Evolutionary conservation across 1,140 invertebrate species (phyloP), one percentile per base, ranked within the genome.

Genomic region (Centruroides sculpturatus): DNA sequence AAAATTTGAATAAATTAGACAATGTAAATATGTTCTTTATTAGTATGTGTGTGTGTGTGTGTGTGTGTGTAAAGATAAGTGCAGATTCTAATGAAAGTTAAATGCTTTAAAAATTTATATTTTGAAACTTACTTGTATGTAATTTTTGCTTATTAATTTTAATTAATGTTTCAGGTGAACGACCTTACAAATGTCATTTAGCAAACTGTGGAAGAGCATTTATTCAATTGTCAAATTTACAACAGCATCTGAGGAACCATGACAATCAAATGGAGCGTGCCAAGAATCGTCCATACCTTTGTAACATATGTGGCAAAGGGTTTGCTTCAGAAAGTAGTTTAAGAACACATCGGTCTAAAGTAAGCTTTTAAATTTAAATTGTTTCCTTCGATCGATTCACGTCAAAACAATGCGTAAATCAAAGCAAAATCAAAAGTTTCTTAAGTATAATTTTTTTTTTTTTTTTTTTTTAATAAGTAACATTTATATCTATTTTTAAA

Each of bases 301-400:
- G 55, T 47, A 89, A 86, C 73, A 92, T 95, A 69, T 97, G 93
- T 76, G 90, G 92, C 60, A 92, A 96, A 72, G 89, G 92, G 49
- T 96, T 96, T 73, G 92, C 92, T 53, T 95, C 92, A 57, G 92
- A 96, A 71, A 93, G 88, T 69, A 92, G 89, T 72, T 80, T 97
- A 60, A 81, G 91, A 72, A 92, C 91, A 53, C 93, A 96, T 74
- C 92, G 91, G 66, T 86, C 89, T 69, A 96, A 96, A 89, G 55
- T 56, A 56, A 41, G 41, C 41, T 41, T 41, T 41, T 41, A 8
- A 41, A 41, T 41, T 41, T 5, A 41, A 6, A 6, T 3, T 41
- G 8, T 6, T 41, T 41, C 8, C 41, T 41, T 41, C 5, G 41
- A 41, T 6, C 41, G 5, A 8, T 41, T 41, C 8, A 41, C 41